These are phyloP conservation scores for Acrobasis consociella DNA, from an alignment of 2,888 invertebrate species.

Conservation along the genomic window DNA sequence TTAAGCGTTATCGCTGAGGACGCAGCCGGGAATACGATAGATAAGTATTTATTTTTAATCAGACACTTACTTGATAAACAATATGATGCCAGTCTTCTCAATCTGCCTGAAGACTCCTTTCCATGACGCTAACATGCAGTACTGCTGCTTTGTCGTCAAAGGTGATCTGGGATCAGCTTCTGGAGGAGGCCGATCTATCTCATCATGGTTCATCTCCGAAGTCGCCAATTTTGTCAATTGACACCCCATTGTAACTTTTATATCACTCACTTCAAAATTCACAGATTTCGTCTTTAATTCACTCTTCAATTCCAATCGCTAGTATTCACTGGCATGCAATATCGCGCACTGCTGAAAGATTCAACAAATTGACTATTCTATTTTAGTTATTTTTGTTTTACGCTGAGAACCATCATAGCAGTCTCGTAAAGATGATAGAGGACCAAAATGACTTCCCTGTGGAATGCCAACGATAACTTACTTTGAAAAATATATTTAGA, in stretches of 20 bases:
- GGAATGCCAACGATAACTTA: conserved; percentile 19
- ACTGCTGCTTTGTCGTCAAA: conserved; percentile 92
- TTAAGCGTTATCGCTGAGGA: no score
- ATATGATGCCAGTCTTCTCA: conserved; percentile 91
- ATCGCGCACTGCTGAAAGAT: conserved; percentile 20
- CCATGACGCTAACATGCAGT: conserved; percentile 94
- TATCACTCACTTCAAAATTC: conserved; percentile 11
- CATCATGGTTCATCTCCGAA: conserved; percentile 68
- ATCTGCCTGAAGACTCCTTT: conserved; percentile 94
- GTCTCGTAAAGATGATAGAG: conserved; percentile 13
- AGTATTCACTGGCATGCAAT: conserved; percentile 20
- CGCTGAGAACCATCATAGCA: conserved; percentile 22
- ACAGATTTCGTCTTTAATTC: conserved; percentile 11
- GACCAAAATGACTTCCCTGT: conserved; percentile 24
- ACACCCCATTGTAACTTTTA: conserved; percentile 85
- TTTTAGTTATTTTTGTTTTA: conserved; percentile 27
- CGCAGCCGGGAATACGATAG: no score
- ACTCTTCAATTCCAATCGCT: conserved; percentile 14
- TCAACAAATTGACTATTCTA: conserved; percentile 29
- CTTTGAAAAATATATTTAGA: conserved; percentile 14
- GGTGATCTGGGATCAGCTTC: conserved; percentile 90
- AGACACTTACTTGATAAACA: conserved; percentile 92
- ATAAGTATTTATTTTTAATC: background rate
- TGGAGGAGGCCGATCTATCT: conserved; percentile 84
- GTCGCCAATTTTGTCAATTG: conserved; percentile 87